phyloP scores from a whole-genome alignment of 2,797 vertebrate species.

The Mus minutoides region DNA sequence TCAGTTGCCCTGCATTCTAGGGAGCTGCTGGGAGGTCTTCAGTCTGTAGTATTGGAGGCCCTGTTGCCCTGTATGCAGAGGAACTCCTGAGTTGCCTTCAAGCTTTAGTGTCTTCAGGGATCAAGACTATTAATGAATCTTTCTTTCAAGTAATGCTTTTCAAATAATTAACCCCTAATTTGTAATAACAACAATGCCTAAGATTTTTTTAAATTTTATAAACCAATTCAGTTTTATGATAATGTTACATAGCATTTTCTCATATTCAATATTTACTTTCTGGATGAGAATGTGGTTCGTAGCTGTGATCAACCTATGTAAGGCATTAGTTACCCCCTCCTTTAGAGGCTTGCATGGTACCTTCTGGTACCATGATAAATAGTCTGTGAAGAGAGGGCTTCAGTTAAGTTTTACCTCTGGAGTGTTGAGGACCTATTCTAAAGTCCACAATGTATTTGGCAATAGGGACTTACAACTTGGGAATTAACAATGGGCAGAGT shows the following conservation, averaged over 20 bases:
- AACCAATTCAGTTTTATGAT: background rate
- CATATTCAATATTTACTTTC: background rate
- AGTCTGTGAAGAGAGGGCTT: background rate
- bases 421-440: background rate
- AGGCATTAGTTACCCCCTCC: background rate
- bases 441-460: background rate
- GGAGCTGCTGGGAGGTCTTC: too few species aligned
- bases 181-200: background rate
- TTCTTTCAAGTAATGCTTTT: background rate
- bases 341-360: background rate
- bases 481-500: background rate
- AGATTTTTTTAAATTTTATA: background rate
- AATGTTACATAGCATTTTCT: background rate
- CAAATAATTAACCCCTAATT: background rate
- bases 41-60: too few species aligned
- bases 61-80: too few species aligned
- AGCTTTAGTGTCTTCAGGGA: too few species aligned
- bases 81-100: too few species aligned
- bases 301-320: background rate
- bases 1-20: too few species aligned
- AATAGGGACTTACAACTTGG: background rate
- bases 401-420: background rate
- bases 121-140: too few species aligned
- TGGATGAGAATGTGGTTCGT: background rate
- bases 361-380: background rate